Percentiles rank a stretch among this genome's conserved stretches.
These are phyloP conservation scores for Acrossocheilus wenchowensis DNA, from an alignment of 2,797 vertebrate species.

Conservation along the genomic window DNA sequence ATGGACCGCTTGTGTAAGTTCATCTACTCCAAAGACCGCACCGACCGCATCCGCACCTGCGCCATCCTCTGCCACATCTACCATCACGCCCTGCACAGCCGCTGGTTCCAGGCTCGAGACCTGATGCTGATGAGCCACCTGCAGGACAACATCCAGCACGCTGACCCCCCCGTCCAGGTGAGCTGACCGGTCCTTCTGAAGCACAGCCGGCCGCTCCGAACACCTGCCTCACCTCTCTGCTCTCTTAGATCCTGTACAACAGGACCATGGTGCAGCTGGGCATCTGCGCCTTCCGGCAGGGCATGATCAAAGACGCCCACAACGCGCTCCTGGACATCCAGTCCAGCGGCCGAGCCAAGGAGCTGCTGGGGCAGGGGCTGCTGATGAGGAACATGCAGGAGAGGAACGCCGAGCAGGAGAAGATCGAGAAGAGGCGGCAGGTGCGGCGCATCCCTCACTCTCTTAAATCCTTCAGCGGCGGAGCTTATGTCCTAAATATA, in stretches of 20 bases:
- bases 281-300: slow-evolving; percentile 92
- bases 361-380: slow-evolving; percentile 90
- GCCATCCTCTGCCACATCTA: slow-evolving; percentile 95
- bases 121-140: slow-evolving; percentile 97
- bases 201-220: background rate
- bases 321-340: slow-evolving; percentile 93
- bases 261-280: slow-evolving; percentile 94
- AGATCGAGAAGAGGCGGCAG: slow-evolving; percentile 91
- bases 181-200: background rate
- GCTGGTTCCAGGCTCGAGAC: slow-evolving; percentile 93
- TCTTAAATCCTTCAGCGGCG: background rate
- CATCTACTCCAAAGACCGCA: slow-evolving; percentile 92
- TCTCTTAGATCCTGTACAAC: slow-evolving; percentile 89
- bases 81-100: slow-evolving; percentile 91
- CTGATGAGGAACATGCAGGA: slow-evolving; percentile 95
- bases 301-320: slow-evolving; percentile 93
- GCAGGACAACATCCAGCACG: slow-evolving; percentile 94
- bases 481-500: background rate
- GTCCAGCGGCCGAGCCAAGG: slow-evolving; percentile 91
- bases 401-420: slow-evolving; percentile 93
- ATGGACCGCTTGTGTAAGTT: slow-evolving; percentile 93
- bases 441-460: slow-evolving; percentile 53
- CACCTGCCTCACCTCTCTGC: background rate
- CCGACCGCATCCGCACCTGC: slow-evolving; percentile 91
- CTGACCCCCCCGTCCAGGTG: slow-evolving; percentile 92